Evolutionary conservation across 53 echinoderm and acorn worm species (phyloP).

Genomic region (Holothuria scabra): DNA sequence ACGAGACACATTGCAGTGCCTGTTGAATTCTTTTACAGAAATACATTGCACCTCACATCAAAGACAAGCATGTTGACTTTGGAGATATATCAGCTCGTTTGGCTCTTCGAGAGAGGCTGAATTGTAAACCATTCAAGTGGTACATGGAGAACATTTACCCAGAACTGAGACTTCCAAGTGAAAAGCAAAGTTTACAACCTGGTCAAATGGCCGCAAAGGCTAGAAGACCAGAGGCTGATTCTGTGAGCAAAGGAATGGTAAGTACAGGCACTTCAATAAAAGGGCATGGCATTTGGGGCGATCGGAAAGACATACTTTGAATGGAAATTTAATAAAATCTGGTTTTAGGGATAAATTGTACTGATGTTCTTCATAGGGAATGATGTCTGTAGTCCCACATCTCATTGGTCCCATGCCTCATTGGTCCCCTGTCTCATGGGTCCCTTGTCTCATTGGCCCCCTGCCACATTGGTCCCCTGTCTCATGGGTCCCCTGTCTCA

Average conservation of each 20-base stretch:
- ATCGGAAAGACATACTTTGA: too few species aligned
- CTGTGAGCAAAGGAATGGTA: slow-evolving; percentile 66
- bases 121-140: slow-evolving; percentile 90
- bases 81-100: slow-evolving; percentile 85
- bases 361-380: too few species aligned
- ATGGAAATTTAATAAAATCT: too few species aligned
- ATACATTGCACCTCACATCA: slow-evolving; percentile 55
- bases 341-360: too few species aligned
- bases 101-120: slow-evolving; percentile 68
- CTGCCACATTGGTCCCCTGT: too few species aligned
- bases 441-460: too few species aligned
- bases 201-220: background rate
- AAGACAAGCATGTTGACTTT: slow-evolving; percentile 46
- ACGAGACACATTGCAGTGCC: too few species aligned
- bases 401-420: too few species aligned
- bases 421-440: too few species aligned
- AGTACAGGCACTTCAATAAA: background rate
- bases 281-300: too few species aligned
- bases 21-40: slow-evolving; percentile 20
- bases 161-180: slow-evolving; percentile 64
- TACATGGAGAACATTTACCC: slow-evolving; percentile 90
- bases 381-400: too few species aligned
- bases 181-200: background rate
- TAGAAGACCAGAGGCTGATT: slow-evolving; percentile 27
- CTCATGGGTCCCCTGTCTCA: too few species aligned